phyloP scores from a whole-genome alignment of 1,140 invertebrate species.

The Stegodyphus mimosarum region DNA sequence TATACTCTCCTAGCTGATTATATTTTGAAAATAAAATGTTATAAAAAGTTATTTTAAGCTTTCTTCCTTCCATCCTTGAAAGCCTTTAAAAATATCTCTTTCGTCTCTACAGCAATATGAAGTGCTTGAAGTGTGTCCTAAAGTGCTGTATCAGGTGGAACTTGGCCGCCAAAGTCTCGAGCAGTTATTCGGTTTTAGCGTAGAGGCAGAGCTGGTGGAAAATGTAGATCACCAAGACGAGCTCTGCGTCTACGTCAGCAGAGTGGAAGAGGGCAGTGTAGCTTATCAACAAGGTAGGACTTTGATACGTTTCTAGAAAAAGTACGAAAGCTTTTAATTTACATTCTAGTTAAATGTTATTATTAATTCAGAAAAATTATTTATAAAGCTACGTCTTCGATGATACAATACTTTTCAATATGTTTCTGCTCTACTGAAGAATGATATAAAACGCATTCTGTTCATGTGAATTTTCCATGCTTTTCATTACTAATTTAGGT shows the following conservation, averaged over 20 bases:
- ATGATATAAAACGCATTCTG: too few species aligned
- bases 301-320: not conserved
- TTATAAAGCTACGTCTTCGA: too few species aligned
- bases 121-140: constrained; percentile 94
- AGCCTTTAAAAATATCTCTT: not conserved
- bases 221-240: constrained; percentile 96
- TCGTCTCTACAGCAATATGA: constrained; percentile 85
- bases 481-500: too few species aligned
- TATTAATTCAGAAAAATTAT: too few species aligned
- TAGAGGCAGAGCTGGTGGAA: constrained; percentile 95
- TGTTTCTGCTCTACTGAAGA: too few species aligned
- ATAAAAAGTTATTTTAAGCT: too few species aligned
- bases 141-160: constrained; percentile 96
- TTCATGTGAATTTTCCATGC: too few species aligned
- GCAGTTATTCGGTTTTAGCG: constrained; percentile 97
- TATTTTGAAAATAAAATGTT: too few species aligned
- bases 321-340: not conserved
- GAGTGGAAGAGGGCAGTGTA: constrained; percentile 93
- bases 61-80: not conserved
- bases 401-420: too few species aligned
- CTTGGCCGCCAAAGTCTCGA: constrained; percentile 87
- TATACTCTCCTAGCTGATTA: too few species aligned
- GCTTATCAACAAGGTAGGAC: constrained; percentile 91
- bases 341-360: too few species aligned
- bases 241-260: constrained; percentile 94